Evolutionary conservation across 2,888 invertebrate genomes (phyloP).

Genomic region (Deroplatys truncata): DNA sequence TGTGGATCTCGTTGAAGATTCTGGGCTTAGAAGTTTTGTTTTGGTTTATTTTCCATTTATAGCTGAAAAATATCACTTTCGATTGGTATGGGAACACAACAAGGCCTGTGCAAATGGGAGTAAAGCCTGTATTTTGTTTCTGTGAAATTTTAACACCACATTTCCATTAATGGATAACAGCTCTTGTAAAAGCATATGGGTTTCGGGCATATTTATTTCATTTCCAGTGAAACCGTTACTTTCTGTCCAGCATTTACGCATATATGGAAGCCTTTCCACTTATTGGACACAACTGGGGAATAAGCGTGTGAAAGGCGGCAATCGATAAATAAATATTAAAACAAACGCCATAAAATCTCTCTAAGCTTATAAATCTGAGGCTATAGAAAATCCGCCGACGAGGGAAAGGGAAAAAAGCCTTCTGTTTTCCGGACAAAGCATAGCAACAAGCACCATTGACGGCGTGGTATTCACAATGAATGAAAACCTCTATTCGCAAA

Average conservation of each 20-base stretch:
- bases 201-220: background rate
- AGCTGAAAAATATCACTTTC: no score
- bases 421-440: background rate
- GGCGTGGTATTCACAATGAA: background rate
- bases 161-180: background rate
- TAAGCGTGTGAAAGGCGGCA: background rate
- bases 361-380: background rate
- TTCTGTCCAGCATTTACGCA: background rate
- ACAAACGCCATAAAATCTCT: background rate
- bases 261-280: background rate
- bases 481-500: background rate
- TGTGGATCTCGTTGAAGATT: no score
- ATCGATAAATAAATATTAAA: background rate
- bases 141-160: background rate
- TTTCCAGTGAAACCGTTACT: background rate
- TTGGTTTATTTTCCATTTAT: no score
- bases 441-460: background rate
- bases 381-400: background rate
- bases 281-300: background rate
- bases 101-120: background rate
- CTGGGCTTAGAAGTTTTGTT: no score
- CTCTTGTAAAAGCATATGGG: background rate
- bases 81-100: no score
- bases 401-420: background rate
- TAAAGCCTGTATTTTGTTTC: background rate